phyloP scores from a whole-genome alignment of 2,797 vertebrate species.

The Nannoperca australis region DNA sequence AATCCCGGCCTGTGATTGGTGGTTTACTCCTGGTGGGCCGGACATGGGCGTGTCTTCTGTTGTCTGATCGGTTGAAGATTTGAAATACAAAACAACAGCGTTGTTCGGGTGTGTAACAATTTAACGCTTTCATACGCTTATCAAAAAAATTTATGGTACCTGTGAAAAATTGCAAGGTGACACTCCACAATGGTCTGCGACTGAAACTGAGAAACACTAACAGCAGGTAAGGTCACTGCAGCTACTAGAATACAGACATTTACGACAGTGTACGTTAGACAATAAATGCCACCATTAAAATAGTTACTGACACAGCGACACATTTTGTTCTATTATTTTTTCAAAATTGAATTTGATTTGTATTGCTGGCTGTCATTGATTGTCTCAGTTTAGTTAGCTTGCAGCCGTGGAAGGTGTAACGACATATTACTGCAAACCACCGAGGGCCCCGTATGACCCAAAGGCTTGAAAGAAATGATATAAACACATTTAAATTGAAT shows the following conservation, averaged over 20 bases:
- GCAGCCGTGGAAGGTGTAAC: not conserved
- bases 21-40: constrained; percentile 16
- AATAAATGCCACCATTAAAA: not conserved
- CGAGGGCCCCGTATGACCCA: not conserved
- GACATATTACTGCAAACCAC: not conserved
- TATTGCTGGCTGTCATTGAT: not conserved
- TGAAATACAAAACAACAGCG: constrained; percentile 65
- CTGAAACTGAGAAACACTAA: constrained; percentile 22
- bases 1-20: constrained; percentile 70
- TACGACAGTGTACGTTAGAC: not conserved
- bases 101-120: not conserved
- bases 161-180: not conserved
- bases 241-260: not conserved
- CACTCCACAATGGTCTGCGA: constrained; percentile 6
- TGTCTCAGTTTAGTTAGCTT: not conserved
- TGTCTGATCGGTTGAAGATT: constrained; percentile 85
- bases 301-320: too few relatives aligned
- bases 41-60: constrained; percentile 48
- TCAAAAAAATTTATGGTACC: not conserved
- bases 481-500: not conserved
- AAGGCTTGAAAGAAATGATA: not conserved
- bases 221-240: constrained; percentile 63
- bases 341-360: fast-evolving
- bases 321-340: not conserved
- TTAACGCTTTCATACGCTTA: not conserved